A percentile compares a stretch with the other conserved stretches of the same genome.
Evolutionary conservation across 30 jellyfish, hydroid and myxozoan genomes (phyloP).

Genomic region (Cassiopea andromeda): DNA sequence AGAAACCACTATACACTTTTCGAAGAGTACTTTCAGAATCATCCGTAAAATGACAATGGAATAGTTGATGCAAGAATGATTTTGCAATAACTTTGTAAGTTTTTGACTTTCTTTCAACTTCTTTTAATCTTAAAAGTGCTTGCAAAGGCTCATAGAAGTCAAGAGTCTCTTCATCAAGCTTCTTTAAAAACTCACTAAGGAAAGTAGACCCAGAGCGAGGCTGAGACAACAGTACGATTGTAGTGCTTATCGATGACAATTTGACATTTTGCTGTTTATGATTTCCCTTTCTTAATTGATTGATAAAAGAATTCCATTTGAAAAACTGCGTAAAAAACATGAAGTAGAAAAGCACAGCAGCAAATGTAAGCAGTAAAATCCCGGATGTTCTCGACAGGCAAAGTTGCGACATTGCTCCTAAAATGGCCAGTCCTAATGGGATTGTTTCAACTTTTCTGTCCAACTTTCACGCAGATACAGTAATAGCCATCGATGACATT

Average conservation of each 20-base stretch:
- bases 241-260: conserved; percentile 5
- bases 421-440: too few species aligned
- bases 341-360: not conserved
- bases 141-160: conserved; percentile 79
- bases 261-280: not conserved
- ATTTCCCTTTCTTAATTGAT: not conserved
- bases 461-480: too few species aligned
- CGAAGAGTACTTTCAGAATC: not conserved
- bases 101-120: not conserved
- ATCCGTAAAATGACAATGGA: conserved; percentile 13
- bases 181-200: conserved; percentile 62
- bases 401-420: not conserved
- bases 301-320: not conserved
- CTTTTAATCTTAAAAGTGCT: conserved; percentile 8
- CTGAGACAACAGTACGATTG: conserved; percentile 68
- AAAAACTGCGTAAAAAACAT: not conserved
- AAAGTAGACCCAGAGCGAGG: conserved; percentile 85
- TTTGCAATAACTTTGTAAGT: not conserved
- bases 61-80: conserved; percentile 6
- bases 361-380: not conserved
- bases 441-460: too few species aligned
- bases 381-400: not conserved
- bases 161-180: conserved; percentile 3
- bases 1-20: not conserved
- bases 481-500: too few species aligned